phyloP scores from a whole-genome alignment of 2,113 vertebrate genomes.

The Mesembrinibis cayennensis region DNA sequence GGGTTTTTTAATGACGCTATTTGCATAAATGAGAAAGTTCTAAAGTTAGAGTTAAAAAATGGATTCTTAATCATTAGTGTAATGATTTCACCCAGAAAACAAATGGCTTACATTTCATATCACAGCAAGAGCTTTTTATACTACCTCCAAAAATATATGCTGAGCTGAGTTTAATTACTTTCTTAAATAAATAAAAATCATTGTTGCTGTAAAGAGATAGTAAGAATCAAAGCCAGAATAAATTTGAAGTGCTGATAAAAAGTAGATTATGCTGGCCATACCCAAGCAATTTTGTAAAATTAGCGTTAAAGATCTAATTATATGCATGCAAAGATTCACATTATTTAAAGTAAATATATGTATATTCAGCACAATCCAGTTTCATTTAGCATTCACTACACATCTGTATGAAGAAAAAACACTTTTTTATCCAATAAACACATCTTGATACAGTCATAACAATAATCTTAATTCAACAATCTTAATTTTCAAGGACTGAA shows the following conservation, averaged over 20 bases:
- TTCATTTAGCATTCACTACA: neutral
- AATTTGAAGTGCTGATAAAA: constrained; percentile 2
- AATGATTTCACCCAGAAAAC: constrained; percentile 25
- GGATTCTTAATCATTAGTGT: neutral
- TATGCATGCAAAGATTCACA: neutral
- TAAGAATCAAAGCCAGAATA: neutral
- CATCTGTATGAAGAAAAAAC: neutral
- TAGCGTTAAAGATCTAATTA: neutral
- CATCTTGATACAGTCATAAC: neutral
- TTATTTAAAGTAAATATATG: constrained; percentile 15
- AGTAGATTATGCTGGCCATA: constrained; percentile 32
- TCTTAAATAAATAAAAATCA: constrained; percentile 19
- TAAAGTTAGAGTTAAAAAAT: neutral
- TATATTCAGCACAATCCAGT: neutral
- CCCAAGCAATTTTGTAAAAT: constrained; percentile 17
- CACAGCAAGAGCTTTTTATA: constrained; percentile 21
- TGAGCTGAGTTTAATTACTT: neutral
- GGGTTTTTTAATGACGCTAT: rapidly evolving
- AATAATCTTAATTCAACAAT: neutral
- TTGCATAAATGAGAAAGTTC: neutral
- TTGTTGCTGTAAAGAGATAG: neutral
- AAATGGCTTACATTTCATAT: neutral
- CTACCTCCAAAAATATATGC: neutral
- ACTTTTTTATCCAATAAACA: neutral
- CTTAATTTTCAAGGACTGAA: neutral